A percentile compares a stretch with the other conserved stretches of the same genome.
Conservation (phyloP, 2,888 invertebrate genomes). For the Synergus gifuensis region DNA sequence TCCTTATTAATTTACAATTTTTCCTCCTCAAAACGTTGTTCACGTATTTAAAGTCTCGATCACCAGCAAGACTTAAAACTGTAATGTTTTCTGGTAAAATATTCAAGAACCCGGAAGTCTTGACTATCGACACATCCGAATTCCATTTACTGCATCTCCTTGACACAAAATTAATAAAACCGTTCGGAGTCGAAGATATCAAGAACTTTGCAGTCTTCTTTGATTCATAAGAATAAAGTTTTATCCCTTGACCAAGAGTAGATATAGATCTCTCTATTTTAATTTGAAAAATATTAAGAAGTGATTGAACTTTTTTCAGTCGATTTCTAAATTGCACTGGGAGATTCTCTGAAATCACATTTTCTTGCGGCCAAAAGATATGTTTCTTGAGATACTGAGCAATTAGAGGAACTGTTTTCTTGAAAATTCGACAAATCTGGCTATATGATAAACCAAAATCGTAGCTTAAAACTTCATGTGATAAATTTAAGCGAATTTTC, state of each 20-base stretch:
- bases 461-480: slow-evolving; percentile 1
- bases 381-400: neutral
- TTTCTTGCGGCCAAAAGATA: neutral
- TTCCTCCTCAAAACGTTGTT: slow-evolving; percentile 21
- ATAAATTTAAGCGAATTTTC: neutral
- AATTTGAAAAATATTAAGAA: neutral
- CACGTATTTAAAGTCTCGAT: slow-evolving; percentile 48
- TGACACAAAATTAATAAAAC: neutral
- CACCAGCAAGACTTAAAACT: slow-evolving; percentile 42
- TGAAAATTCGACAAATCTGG: neutral
- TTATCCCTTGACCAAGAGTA: neutral
- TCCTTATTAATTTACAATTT: slow-evolving; percentile 28
- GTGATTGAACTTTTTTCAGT: neutral
- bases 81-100: neutral
- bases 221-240: neutral
- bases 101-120: neutral
- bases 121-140: neutral
- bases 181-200: neutral
- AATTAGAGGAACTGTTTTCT: neutral
- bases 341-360: neutral
- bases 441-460: neutral
- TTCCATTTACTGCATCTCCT: neutral
- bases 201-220: neutral
- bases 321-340: neutral
- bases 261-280: neutral